Evolutionary conservation across 2,888 invertebrate genomes (phyloP), one percentile per base, ranked within the genome.

Genomic region (Lochmaea capreae): DNA sequence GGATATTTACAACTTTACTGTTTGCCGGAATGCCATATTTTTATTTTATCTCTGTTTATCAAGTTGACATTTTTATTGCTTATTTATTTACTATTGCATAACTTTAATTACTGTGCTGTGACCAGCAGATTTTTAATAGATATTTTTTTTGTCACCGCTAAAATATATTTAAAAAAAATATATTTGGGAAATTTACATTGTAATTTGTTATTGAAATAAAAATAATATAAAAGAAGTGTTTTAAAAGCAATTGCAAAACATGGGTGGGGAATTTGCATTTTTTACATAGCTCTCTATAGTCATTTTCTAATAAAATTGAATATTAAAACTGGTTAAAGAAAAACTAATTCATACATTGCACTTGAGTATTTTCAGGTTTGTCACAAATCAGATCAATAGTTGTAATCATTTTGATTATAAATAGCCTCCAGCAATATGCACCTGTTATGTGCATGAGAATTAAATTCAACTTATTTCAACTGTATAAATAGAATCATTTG

Each of bases 21-120:
- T 43, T 42, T 9, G 3, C 18, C 39, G 22, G 16, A 62, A 16
- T 43, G 16, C 10, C 8, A 33, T 62, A 61, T 61, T 33, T 61
- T 62, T 62, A 11, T 62, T 33, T 62, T 33, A 42, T 62, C 12
- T 39, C 2, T 62, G 62, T 62, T 62, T 62, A 18, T 3, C 11
- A 0, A 42, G 62, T 12, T 62, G 62, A 62, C 43, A 6, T 39
- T n/a, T 39, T 61, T 61, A n/a, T 39, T 61, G 33, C n/a, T 33
- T 61, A 61, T 61, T 61, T 61, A 16, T n/a, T 39, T 61, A 39
- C 26, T 14, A 12, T 61, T 59, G 59, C 59, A 39, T 59, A 59
- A 59, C 16, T 18, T 54, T 18, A 54, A 16, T 54, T 54, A 54
- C 16, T 54, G 3, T 54, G 10, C 8, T 16, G 52, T n/a, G 16